Conservation (phyloP, 2,797 vertebrate genomes). For the Coranthus polyacanthus region DNA sequence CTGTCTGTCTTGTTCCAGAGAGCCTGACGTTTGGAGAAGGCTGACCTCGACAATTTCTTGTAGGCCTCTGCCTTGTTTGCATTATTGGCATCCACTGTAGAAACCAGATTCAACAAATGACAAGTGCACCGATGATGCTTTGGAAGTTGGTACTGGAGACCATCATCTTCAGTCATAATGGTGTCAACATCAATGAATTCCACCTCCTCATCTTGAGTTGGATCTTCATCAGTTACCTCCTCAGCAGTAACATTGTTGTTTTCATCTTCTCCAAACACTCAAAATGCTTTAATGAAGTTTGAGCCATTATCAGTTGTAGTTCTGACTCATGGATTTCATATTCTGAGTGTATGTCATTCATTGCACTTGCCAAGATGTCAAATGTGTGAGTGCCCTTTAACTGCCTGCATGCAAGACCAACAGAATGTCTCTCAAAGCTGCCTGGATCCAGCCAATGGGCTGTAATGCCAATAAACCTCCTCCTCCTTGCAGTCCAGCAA, state of each 20-base stretch:
- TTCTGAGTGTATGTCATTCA: constrained; percentile 9
- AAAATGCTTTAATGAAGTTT: neutral
- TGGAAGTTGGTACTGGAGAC: neutral
- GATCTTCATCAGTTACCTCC: neutral
- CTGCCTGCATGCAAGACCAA: constrained; percentile 12
- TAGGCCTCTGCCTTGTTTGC: no score
- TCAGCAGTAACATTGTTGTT: neutral
- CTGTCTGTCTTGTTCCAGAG: no score
- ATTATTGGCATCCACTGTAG: no score
- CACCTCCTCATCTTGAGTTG: neutral
- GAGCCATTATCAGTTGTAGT: neutral
- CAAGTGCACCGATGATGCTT: neutral
- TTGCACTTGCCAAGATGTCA: neutral
- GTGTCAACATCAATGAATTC: neutral
- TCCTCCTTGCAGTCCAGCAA: neutral
- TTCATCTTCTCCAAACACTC: neutral
- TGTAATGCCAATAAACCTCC: neutral
- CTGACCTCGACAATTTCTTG: no score
- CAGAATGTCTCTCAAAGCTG: constrained; percentile 1
- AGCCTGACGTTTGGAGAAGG: no score
- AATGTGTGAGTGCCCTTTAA: neutral
- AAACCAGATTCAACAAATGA: no score
- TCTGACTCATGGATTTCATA: no score
- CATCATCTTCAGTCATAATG: neutral
- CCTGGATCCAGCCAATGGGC: neutral